Evolutionary conservation across 1,140 invertebrate genomes (phyloP), one percentile per base, ranked within the genome.

Genomic region (Drosophila ananassae): DNA sequence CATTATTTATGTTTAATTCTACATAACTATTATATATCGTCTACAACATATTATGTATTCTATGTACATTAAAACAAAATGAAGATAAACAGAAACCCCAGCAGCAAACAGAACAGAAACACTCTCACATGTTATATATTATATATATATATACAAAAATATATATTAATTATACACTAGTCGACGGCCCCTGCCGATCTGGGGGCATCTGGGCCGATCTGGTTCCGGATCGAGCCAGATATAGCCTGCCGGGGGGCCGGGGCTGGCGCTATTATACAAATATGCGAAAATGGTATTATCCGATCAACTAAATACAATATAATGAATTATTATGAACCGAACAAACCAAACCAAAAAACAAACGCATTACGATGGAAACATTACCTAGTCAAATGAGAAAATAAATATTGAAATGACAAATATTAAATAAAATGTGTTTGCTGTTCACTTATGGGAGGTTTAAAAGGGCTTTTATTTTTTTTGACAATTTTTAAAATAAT

Each of bases 371-470:
- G 76, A 68, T 79, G 80, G 67, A 77, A 37, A 79, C 57, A 80
- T 80, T 85, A 85, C 58, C 68, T 85, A 85, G 81, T 85, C 77
- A 85, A 87, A 85, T 82, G 78, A 81, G 73, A 81, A 81, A 85
- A 85, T 85, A 85, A 85, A 85, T 81, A 85, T 87, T 78, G 69
- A 81, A 52, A 71, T 75, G 80, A 64, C 63, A 78, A 78, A 76
- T 76, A 76, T 76, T 55, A 75, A 68, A 52, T 54, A 72, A 87
- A 81, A 46, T 13, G 8, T 13, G 3, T 24, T 46, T 46, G 4
- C 46, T 21, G 28, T 53, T 39, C 17, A 50, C 41, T 62, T 12
- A 17, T 22, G 1, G 24, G 22, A n/a, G n/a, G 8, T n/a, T n/a
- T n/a, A n/a, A n/a, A n/a, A n/a, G n/a, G n/a, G n/a, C n/a, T n/a